A percentile compares a stretch with the other conserved stretches of the same genome.
phyloP scores from a whole-genome alignment of 2,888 invertebrate species.

The Tetrapedia diversipes region DNA sequence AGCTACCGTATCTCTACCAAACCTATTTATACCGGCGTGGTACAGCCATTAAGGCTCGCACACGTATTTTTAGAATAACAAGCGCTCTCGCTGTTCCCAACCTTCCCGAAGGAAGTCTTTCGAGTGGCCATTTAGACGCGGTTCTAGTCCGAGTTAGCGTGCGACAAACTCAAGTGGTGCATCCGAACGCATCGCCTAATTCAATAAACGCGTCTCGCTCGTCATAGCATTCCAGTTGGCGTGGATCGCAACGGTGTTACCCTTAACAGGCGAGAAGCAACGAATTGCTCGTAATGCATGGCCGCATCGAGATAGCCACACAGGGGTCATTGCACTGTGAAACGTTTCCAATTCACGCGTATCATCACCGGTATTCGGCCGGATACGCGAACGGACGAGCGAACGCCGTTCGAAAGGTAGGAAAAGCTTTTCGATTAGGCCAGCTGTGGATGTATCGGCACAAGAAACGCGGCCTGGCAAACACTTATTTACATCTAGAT shows the following conservation, averaged over 20 bases:
- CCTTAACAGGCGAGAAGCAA: slow-evolving; percentile 8
- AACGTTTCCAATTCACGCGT: slow-evolving; percentile 39
- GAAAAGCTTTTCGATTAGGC: slow-evolving; percentile 34
- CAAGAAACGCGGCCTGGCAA: slow-evolving; percentile 17
- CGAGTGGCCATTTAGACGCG: neutral
- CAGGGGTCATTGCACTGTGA: slow-evolving; percentile 39
- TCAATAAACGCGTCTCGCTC: slow-evolving; percentile 17
- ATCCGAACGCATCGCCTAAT: slow-evolving; percentile 9
- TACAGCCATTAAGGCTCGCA: neutral
- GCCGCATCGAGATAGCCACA: slow-evolving; percentile 7
- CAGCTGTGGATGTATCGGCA: neutral
- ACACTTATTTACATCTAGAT: slow-evolving; percentile 43
- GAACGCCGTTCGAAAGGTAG: slow-evolving; percentile 14
- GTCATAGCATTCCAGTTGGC: slow-evolving; percentile 18
- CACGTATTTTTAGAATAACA: too few species aligned
- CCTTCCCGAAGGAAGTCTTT: neutral
- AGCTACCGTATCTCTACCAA: neutral
- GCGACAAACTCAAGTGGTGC: slow-evolving; percentile 6
- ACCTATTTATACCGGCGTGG: too few species aligned
- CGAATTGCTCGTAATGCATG: slow-evolving; percentile 23
- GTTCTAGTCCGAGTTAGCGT: neutral
- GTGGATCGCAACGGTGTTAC: slow-evolving; percentile 15
- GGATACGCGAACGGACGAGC: slow-evolving; percentile 6
- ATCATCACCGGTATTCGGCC: neutral
- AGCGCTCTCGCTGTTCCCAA: neutral